Percentiles rank a stretch among this genome's conserved stretches.
Conservation (phyloP, 2,888 invertebrate genomes). For the Morpho deidamia region DNA sequence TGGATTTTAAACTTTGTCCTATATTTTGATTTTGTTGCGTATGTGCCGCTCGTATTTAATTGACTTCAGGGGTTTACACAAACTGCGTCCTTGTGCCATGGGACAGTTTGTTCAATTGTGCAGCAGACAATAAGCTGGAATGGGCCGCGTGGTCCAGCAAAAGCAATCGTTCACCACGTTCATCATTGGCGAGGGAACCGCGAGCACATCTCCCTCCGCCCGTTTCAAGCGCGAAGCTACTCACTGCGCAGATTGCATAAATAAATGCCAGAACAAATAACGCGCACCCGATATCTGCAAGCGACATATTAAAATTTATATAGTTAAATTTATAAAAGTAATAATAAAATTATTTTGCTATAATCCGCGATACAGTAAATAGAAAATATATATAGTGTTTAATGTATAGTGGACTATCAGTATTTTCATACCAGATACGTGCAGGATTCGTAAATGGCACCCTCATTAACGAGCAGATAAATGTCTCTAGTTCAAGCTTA, state of each 20-base stretch:
- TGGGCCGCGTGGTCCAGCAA: constrained; percentile 67
- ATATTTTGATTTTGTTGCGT: not conserved
- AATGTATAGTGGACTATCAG: too few relatives aligned
- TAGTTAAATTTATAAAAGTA: too few relatives aligned
- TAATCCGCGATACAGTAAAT: too few relatives aligned
- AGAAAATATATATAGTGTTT: too few relatives aligned
- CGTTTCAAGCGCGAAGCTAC: constrained; percentile 62
- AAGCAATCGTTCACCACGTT: constrained; percentile 59
- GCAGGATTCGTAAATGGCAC: too few relatives aligned
- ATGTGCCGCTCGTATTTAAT: constrained; percentile 7
- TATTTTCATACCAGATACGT: too few relatives aligned
- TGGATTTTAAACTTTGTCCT: too few relatives aligned
- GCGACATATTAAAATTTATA: not conserved
- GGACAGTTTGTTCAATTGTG: constrained; percentile 61
- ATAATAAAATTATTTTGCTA: too few relatives aligned
- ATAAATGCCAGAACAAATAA: constrained; percentile 60
- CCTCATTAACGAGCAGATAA: too few relatives aligned
- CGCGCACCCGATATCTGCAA: constrained; percentile 61
- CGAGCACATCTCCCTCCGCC: constrained; percentile 46
- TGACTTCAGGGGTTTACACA: constrained; percentile 40
- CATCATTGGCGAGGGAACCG: constrained; percentile 40
- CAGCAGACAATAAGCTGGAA: constrained; percentile 64
- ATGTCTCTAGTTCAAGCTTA: too few relatives aligned
- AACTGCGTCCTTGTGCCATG: constrained; percentile 62
- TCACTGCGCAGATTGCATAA: constrained; percentile 68